phyloP scores from a whole-genome alignment of 2,888 invertebrate species.

The Rhamphomyia laevipes region DNA sequence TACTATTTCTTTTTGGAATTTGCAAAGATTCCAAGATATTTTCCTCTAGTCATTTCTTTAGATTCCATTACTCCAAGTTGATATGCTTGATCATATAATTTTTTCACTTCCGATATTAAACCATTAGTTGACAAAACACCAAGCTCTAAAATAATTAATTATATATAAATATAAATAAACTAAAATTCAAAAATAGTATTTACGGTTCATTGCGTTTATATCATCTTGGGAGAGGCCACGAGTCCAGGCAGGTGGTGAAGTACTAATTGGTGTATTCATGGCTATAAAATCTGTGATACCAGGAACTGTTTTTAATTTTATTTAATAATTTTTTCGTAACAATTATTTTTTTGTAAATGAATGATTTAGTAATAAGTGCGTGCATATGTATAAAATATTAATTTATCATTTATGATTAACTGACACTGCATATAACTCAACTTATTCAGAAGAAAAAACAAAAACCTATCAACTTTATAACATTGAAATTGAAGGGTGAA shows the following conservation, averaged over 20 bases:
- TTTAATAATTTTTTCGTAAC: background rate
- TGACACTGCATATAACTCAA: no score
- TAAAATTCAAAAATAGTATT: constrained; percentile 36
- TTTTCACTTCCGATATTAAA: constrained; percentile 84
- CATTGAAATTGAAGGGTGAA: no score
- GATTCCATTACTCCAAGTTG: constrained; percentile 90
- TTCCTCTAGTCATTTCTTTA: constrained; percentile 92
- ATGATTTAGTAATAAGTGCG: no score
- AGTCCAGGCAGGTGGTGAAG: constrained; percentile 51
- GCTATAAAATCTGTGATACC: constrained; percentile 77
- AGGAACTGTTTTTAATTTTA: constrained; percentile 52
- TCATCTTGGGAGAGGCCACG: constrained; percentile 61
- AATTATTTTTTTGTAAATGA: no score
- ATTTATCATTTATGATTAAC: no score
- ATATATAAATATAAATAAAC: background rate
- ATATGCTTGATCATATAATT: constrained; percentile 88
- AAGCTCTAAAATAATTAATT: constrained; percentile 44
- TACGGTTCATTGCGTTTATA: constrained; percentile 64
- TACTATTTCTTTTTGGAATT: constrained; percentile 23
- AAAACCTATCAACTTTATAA: no score
- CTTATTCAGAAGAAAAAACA: no score
- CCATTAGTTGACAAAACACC: constrained; percentile 66
- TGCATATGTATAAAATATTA: no score
- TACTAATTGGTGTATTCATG: constrained; percentile 43
- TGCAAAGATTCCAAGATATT: constrained; percentile 78